phyloP scores from a whole-genome alignment of 2,113 vertebrate species.

The Charina bottae region DNA sequence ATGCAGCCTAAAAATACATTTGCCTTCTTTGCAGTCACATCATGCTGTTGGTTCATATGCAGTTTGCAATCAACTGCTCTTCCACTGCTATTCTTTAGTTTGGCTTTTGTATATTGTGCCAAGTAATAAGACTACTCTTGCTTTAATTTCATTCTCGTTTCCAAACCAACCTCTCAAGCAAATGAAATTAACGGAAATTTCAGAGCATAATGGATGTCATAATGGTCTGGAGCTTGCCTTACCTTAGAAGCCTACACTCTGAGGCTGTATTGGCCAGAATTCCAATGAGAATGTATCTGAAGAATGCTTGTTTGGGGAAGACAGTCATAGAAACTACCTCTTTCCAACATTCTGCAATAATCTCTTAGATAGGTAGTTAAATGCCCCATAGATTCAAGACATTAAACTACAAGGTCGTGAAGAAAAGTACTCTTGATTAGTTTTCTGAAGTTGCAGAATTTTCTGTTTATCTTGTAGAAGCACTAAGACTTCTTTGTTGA shows the following conservation, averaged over 20 bases:
- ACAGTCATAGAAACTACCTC: background rate
- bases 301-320: background rate
- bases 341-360: background rate
- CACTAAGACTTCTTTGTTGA: background rate
- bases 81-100: too few species aligned
- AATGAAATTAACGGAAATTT: background rate
- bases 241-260: background rate
- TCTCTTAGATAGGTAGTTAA: background rate
- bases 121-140: background rate
- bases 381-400: background rate
- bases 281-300: background rate
- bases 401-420: background rate
- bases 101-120: background rate
- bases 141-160: background rate
- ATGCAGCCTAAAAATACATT: too few species aligned
- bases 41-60: too few species aligned
- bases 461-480: background rate
- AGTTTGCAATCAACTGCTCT: too few species aligned
- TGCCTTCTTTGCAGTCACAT: too few species aligned
- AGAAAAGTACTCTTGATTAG: background rate
- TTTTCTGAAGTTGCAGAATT: background rate
- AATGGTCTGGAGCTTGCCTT: background rate
- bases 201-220: background rate
- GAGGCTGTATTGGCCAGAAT: background rate
- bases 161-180: background rate